A percentile compares a stretch with the other conserved stretches of the same genome.
These are phyloP conservation scores for Syngnathus floridae DNA, from an alignment of 2,113 vertebrate species.

Conservation along the genomic window DNA sequence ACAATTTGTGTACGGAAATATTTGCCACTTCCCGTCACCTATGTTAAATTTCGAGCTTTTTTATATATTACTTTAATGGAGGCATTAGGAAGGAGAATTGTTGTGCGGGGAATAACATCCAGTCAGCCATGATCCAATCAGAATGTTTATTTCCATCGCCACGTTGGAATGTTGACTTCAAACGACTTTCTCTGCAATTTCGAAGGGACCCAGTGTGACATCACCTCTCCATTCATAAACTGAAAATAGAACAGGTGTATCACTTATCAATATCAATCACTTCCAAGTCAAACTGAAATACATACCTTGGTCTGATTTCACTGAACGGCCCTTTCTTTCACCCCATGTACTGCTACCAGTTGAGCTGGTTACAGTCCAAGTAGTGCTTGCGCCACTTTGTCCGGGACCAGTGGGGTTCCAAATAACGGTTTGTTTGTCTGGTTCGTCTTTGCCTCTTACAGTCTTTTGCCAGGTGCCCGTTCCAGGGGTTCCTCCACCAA, in stretches of 20 bases:
- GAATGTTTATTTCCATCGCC: constrained; percentile 39
- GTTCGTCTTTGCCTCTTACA: too few species aligned
- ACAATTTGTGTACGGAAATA: background rate
- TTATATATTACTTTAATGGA: constrained; percentile 3
- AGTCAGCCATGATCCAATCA: constrained; percentile 27
- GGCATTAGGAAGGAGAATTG: constrained; percentile 14
- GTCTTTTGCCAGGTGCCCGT: too few species aligned
- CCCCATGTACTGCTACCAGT: background rate
- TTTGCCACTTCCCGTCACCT: background rate
- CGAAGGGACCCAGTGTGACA: constrained; percentile 47
- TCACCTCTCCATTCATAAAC: constrained; percentile 48
- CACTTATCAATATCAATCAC: background rate
- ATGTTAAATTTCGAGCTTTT: constrained; percentile 5
- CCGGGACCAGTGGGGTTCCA: background rate
- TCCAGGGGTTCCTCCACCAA: background rate
- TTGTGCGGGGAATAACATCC: constrained; percentile 20
- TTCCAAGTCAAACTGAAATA: background rate
- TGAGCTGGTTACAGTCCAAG: background rate
- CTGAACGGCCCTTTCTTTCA: background rate
- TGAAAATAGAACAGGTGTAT: constrained; percentile 18
- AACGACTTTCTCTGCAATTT: constrained; percentile 18
- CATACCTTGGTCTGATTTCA: background rate
- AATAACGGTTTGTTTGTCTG: background rate
- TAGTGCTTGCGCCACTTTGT: background rate
- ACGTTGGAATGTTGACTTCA: constrained; percentile 24